phyloP scores from a whole-genome alignment of 1,140 invertebrate species.

The Sitophilus oryzae region DNA sequence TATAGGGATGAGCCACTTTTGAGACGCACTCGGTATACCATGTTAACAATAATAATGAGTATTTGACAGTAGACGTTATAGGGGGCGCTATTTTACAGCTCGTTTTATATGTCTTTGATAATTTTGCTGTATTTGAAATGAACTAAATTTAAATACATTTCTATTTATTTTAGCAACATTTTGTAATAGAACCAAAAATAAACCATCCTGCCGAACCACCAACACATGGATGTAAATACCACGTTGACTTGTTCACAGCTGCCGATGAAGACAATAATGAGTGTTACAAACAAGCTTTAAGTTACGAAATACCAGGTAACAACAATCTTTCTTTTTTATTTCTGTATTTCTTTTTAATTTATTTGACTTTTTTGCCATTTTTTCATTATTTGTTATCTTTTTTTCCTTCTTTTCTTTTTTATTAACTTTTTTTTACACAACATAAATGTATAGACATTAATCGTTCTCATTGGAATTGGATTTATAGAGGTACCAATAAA shows the following conservation, averaged over 20 bases:
- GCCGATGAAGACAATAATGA: background rate
- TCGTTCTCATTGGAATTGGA: background rate
- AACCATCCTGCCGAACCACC: constrained; percentile 20
- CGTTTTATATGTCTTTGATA: no score
- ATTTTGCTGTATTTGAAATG: no score
- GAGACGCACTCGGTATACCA: no score
- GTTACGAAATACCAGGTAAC: constrained; percentile 18
- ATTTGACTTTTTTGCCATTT: background rate
- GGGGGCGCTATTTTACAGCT: no score
- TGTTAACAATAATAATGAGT: no score
- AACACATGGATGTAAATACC: constrained; percentile 15
- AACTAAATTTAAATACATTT: no score
- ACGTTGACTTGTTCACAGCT: constrained; percentile 7
- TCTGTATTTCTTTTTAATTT: background rate
- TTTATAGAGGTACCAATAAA: background rate
- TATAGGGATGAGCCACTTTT: no score
- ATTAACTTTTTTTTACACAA: background rate
- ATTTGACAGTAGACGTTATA: no score
- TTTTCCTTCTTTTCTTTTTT: background rate
- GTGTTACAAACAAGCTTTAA: constrained; percentile 1
- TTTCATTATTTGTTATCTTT: background rate
- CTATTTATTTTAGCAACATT: constrained; percentile 22
- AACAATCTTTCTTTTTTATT: background rate
- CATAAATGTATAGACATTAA: background rate
- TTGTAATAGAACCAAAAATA: constrained; percentile 13